Percentiles rank a stretch among this genome's conserved stretches.
These are phyloP conservation scores for Oreochromis mossambicus DNA, from an alignment of 2,797 vertebrate genomes.

Conservation along the genomic window DNA sequence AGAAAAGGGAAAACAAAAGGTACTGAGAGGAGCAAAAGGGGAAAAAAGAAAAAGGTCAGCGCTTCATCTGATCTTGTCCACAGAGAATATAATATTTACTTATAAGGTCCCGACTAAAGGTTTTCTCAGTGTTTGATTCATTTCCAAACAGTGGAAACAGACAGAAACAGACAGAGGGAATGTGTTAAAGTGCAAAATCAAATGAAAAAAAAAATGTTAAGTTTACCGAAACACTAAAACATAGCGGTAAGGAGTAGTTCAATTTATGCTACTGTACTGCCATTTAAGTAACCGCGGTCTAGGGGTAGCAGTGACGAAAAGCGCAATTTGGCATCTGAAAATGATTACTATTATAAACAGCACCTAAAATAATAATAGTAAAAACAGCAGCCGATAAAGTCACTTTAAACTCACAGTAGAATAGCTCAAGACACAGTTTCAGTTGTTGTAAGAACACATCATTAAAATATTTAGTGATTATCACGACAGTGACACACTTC, in stretches of 20 bases:
- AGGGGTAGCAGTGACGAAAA: not conserved
- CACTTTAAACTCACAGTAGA: slow-evolving; percentile 3
- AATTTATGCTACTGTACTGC: not conserved
- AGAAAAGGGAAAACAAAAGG: not conserved
- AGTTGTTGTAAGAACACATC: not conserved
- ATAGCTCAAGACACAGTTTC: not conserved
- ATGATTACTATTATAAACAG: not conserved
- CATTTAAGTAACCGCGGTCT: too few relatives aligned
- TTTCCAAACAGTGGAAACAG: not conserved
- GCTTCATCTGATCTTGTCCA: not conserved
- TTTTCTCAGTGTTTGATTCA: not conserved
- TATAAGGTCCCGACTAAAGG: not conserved
- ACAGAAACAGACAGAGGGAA: not conserved
- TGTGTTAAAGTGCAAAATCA: not conserved
- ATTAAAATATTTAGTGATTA: not conserved
- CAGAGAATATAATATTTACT: not conserved
- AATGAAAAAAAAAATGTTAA: not conserved
- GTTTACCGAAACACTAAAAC: not conserved
- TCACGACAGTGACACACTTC: not conserved
- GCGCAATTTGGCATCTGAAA: not conserved
- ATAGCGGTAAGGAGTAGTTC: not conserved
- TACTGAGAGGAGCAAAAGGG: not conserved
- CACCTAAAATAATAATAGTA: not conserved
- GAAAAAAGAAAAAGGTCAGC: slow-evolving; percentile 15
- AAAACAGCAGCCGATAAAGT: not conserved